Conservation (phyloP, 2,888 invertebrate genomes). For the Standfussiana lucernea region DNA sequence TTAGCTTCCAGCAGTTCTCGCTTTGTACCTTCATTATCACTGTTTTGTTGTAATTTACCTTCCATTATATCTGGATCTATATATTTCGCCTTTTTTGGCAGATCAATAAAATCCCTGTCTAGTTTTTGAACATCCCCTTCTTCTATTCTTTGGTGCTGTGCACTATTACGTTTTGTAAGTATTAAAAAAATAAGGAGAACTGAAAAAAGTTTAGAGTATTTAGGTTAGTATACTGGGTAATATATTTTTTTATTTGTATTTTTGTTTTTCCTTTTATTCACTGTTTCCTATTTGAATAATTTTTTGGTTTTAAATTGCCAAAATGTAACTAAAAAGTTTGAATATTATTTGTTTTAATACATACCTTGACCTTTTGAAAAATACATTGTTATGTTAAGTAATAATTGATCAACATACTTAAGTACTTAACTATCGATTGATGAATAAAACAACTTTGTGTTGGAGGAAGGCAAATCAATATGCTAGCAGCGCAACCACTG, state of each 20-base stretch:
- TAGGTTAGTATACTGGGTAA: not conserved
- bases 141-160: constrained; percentile 74
- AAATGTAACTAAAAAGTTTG: not conserved
- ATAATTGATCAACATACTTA: constrained; percentile 7
- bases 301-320: not conserved
- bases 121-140: constrained; percentile 73
- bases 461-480: not conserved
- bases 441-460: constrained; percentile 10
- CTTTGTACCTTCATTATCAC: constrained; percentile 77
- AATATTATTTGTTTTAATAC: not conserved
- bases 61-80: constrained; percentile 70
- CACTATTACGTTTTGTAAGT: constrained; percentile 75
- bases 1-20: constrained; percentile 92
- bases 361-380: constrained; percentile 26
- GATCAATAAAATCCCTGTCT: constrained; percentile 77
- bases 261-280: not conserved
- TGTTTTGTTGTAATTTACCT: constrained; percentile 71
- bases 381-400: constrained; percentile 16
- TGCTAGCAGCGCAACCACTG: not conserved
- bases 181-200: constrained; percentile 83
- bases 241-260: no score
- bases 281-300: not conserved
- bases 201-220: constrained; percentile 58
- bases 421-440: constrained; percentile 18
- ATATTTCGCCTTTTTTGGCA: constrained; percentile 75